Percentiles rank a stretch among this genome's conserved stretches.
Evolutionary conservation across 2,113 vertebrate genomes (phyloP).

Genomic region (Maccullochella peelii): DNA sequence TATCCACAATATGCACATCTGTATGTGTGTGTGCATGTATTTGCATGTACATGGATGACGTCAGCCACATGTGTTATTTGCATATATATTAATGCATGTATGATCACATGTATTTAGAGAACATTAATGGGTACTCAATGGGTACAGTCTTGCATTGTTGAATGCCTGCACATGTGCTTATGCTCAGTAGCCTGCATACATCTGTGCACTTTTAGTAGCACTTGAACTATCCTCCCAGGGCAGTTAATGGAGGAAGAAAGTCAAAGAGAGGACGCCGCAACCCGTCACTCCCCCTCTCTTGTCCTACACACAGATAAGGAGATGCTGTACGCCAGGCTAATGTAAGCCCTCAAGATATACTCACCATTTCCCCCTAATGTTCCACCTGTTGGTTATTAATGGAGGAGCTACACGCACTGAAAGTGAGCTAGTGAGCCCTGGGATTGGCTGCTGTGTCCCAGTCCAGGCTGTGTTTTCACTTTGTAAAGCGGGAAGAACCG

Average conservation of each 20-base stretch:
- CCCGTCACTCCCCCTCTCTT: constrained; percentile 39
- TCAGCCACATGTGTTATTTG: background rate
- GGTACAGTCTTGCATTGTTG: constrained; percentile 17
- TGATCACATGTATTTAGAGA: constrained; percentile 5
- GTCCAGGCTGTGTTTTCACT: constrained; percentile 51
- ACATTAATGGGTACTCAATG: background rate
- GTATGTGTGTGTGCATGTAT: background rate
- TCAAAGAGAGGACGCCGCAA: constrained; percentile 66
- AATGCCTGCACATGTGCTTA: constrained; percentile 43
- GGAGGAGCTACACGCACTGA: constrained; percentile 65
- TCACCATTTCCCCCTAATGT: constrained; percentile 72
- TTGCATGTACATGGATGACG: background rate
- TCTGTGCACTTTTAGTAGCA: constrained; percentile 55
- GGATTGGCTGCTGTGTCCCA: constrained; percentile 49
- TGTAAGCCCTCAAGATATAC: constrained; percentile 76
- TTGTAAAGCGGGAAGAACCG: constrained; percentile 47
- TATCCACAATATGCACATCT: background rate
- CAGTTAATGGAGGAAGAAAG: constrained; percentile 70
- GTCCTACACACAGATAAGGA: constrained; percentile 65
- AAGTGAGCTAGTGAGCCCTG: constrained; percentile 68
- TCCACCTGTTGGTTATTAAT: constrained; percentile 81
- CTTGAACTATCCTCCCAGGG: constrained; percentile 62
- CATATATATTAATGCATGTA: background rate
- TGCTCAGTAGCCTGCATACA: constrained; percentile 38
- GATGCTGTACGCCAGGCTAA: constrained; percentile 69